These are phyloP conservation scores for Menidia beryllina DNA, from an alignment of 2,113 vertebrate species.

Conservation along the genomic window DNA sequence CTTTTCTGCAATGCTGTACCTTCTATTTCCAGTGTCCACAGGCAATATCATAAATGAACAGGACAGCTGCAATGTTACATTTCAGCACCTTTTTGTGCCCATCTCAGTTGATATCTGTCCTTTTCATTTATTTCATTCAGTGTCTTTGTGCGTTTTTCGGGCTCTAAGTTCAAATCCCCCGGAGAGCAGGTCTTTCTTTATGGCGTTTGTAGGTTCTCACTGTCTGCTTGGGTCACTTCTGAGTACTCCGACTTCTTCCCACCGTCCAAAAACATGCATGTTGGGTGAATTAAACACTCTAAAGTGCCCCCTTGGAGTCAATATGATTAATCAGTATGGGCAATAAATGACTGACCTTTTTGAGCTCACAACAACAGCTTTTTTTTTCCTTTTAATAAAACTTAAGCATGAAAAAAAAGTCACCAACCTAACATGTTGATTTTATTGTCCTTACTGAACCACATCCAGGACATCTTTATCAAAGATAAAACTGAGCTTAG, in stretches of 20 bases:
- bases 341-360: too few species aligned
- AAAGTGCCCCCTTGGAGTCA: too few species aligned
- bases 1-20: slow-evolving; percentile 61
- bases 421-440: slow-evolving; percentile 28
- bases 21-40: slow-evolving; percentile 44
- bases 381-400: too few species aligned
- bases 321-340: too few species aligned
- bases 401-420: slow-evolving; percentile 53
- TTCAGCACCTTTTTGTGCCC: slow-evolving; percentile 58
- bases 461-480: slow-evolving; percentile 21
- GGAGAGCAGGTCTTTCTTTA: too few species aligned
- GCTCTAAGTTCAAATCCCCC: too few species aligned
- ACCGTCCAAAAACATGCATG: too few species aligned
- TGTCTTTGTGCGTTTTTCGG: slow-evolving; percentile 54
- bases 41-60: slow-evolving; percentile 36
- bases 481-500: slow-evolving; percentile 12
- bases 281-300: too few species aligned
- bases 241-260: too few species aligned
- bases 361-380: too few species aligned
- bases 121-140: slow-evolving; percentile 55
- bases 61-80: slow-evolving; percentile 14
- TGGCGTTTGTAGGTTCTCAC: too few species aligned
- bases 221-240: too few species aligned
- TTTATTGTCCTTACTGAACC: slow-evolving; percentile 58
- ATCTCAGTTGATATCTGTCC: slow-evolving; percentile 54